Evolutionary conservation across 1,140 invertebrate genomes (phyloP).

Genomic region (Orius insidiosus): DNA sequence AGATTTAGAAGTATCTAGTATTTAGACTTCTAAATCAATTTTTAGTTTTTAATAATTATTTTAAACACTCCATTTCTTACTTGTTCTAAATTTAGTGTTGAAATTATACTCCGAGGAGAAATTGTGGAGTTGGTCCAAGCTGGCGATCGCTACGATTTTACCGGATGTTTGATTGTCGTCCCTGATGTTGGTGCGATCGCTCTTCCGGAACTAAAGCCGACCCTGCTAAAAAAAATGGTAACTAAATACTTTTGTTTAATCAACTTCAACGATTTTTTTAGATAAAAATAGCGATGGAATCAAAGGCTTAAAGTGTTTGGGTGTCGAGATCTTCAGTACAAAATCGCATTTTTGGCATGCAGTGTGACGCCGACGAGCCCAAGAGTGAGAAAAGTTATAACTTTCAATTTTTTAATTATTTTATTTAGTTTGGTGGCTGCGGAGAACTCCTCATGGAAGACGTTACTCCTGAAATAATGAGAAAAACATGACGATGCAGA

Average conservation of each 20-base stretch:
- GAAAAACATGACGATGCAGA: constrained; percentile 92
- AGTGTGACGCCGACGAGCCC: constrained; percentile 73
- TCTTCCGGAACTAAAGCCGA: constrained; percentile 72
- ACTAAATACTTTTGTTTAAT: neutral
- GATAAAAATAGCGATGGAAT: constrained; percentile 76
- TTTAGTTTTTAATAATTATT: too few relatives aligned
- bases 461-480: constrained; percentile 76
- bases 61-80: too few relatives aligned
- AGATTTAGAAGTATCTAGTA: too few relatives aligned
- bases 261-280: constrained; percentile 17
- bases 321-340: constrained; percentile 93
- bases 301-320: constrained; percentile 78
- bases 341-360: constrained; percentile 87
- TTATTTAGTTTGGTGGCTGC: constrained; percentile 49
- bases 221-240: constrained; percentile 11
- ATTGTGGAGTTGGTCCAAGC: constrained; percentile 92
- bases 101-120: constrained; percentile 91
- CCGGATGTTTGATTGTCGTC: constrained; percentile 90
- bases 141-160: constrained; percentile 85
- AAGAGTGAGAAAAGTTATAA: constrained; percentile 31
- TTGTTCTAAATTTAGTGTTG: constrained; percentile 73
- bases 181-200: constrained; percentile 83
- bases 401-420: constrained; percentile 8
- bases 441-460: constrained; percentile 60
- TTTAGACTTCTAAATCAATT: too few relatives aligned